Base-by-base conservation (phyloP, 2,797 vertebrate genomes). In the Leontopithecus rosalia region DNA sequence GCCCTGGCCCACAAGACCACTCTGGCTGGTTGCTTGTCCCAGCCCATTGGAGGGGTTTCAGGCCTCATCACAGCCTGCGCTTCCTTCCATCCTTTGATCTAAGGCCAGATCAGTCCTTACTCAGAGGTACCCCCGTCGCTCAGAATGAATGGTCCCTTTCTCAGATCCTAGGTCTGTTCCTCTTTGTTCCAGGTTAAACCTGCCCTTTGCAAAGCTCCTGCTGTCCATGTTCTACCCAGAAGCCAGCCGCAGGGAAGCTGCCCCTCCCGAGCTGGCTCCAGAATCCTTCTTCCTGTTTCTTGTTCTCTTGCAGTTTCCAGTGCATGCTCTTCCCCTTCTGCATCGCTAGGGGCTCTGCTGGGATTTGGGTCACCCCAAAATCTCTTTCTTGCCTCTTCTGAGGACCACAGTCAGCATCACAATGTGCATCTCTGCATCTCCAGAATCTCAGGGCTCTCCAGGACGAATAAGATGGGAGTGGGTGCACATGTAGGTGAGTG, bases 381-480 rank as follows among this genome's bases (percentile, higher is more conserved):
- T 75, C 39, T 43, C 86, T 57, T 90, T 70, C 64, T 93, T 76
- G 24, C 5, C 39, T 57, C 41, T 86, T 39, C 88, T 55, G 22
- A 87, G 61, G 7, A 81, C 20, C 7, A 57, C 22, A 76, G n/a
- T 67, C 48, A 50, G 30, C 50, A 28, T 52, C 39, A 50, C 41
- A 67, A 1, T 15, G 11, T 52, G 17, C 26, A 73, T 30, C 50
- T 67, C 64, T 75, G 24, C 43, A 73, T 41, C 73, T 73, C 73
- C 64, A 58, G 90, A 72, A 81, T 82, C 28, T 9, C 22, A 77
- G 52, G 24, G 41, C 2, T 24, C 22, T 64, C 17, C 20, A 22
- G 12, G 46, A 83, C 84, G 43, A 73, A 20, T 55, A 80, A 80
- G 57, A 33, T 36, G 30, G 81, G 39, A 86, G 19, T 58, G 39